phyloP scores from a whole-genome alignment of 2,888 invertebrate species.

The Mongoloraphidia duomilia region DNA sequence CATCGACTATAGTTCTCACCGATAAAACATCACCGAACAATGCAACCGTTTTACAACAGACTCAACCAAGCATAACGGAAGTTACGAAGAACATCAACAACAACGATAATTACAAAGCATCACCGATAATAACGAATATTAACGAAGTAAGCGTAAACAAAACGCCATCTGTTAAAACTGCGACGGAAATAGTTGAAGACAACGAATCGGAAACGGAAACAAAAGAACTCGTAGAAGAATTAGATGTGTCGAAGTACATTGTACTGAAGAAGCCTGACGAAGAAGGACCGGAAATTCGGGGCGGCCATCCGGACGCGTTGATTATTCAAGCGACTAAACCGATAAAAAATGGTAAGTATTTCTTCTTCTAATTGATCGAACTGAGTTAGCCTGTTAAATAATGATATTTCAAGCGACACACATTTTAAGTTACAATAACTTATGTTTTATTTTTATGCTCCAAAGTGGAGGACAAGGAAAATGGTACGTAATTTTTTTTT shows the following conservation, averaged over 20 bases:
- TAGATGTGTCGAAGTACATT: slow-evolving; percentile 68
- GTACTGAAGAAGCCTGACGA: slow-evolving; percentile 65
- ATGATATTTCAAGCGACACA: not conserved
- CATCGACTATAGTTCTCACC: not conserved
- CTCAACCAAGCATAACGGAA: not conserved
- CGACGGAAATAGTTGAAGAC: not conserved
- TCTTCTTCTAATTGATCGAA: slow-evolving; percentile 10
- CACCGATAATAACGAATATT: too few species aligned
- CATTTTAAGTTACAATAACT: too few species aligned
- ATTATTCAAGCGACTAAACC: slow-evolving; percentile 93
- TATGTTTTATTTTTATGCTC: slow-evolving; percentile 2
- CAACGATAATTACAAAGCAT: not conserved
- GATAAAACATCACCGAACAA: not conserved
- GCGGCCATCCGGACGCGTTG: slow-evolving; percentile 86
- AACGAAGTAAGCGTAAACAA: too few species aligned
- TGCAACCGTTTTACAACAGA: slow-evolving; percentile 3
- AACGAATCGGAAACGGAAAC: slow-evolving; percentile 16
- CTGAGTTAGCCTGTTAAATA: slow-evolving; percentile 8
- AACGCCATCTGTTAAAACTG: not conserved
- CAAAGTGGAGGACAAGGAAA: slow-evolving; percentile 26
- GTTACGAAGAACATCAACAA: not conserved
- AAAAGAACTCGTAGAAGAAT: slow-evolving; percentile 57
- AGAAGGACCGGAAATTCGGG: slow-evolving; percentile 83
- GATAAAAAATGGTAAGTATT: slow-evolving; percentile 52
- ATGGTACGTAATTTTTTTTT: slow-evolving; percentile 25